A percentile compares a stretch with the other conserved stretches of the same genome.
Conservation (phyloP, 2,888 invertebrate genomes). For the Rapana venosa region DNA sequence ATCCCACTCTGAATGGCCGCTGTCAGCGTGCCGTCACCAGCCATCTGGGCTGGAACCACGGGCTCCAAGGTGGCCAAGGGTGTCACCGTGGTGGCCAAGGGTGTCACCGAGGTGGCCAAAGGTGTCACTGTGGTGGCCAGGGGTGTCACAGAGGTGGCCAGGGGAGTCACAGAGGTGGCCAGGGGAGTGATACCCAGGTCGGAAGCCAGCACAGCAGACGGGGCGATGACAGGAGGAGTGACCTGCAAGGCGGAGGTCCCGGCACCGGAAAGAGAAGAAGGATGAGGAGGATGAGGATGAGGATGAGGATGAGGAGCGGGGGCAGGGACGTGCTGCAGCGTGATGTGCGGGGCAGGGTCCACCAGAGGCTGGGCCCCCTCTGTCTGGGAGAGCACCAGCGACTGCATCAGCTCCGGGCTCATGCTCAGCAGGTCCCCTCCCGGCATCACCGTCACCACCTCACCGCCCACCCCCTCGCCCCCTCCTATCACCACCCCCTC, state of each 20-base stretch:
- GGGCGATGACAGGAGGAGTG: not conserved
- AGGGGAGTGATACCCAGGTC: not conserved
- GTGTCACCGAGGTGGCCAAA: conserved; percentile 21
- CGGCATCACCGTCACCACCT: conserved; percentile 8
- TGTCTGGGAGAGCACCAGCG: conserved; percentile 30
- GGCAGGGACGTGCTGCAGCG: not conserved
- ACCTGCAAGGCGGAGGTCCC: not conserved
- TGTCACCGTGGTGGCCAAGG: not conserved
- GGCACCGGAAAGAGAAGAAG: not conserved
- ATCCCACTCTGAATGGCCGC: conserved; percentile 51
- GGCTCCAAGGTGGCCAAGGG: conserved; percentile 37
- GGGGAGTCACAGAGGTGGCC: not conserved
- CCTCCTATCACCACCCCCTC: not conserved
- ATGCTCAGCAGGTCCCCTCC: conserved; percentile 22
- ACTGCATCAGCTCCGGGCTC: conserved; percentile 27
- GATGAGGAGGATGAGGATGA: too few species aligned
- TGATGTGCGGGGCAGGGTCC: not conserved
- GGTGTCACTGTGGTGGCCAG: not conserved
- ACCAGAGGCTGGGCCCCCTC: not conserved
- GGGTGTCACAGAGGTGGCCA: conserved; percentile 13
- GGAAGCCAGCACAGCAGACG: not conserved
- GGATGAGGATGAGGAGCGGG: too few species aligned
- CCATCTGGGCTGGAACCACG: conserved; percentile 19
- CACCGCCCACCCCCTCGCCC: not conserved
- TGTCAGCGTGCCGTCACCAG: conserved; percentile 47